Conservation (phyloP, 2,113 vertebrate species). For the Cebidichthys violaceus region DNA sequence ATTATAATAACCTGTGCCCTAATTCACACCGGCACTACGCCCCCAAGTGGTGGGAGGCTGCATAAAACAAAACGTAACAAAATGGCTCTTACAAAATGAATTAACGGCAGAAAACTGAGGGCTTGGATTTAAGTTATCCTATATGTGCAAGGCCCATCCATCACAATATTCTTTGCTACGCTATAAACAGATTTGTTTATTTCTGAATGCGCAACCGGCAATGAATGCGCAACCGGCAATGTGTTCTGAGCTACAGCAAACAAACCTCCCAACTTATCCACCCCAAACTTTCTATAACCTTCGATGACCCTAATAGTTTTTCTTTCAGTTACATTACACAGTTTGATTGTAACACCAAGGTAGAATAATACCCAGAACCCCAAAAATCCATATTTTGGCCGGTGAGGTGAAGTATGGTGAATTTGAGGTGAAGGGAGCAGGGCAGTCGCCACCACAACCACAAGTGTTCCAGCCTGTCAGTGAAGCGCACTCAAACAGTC, state of each 20-base stretch:
- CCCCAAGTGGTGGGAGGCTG: too few relatives aligned
- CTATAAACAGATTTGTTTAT: neutral
- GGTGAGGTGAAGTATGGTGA: neutral
- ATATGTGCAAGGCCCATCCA: neutral
- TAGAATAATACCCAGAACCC: neutral
- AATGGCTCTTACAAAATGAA: neutral
- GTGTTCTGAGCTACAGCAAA: neutral
- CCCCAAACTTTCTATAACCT: neutral
- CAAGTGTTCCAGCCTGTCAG: conserved; percentile 4
- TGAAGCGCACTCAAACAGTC: conserved; percentile 1
- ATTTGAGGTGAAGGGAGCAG: neutral
- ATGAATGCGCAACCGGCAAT: neutral
- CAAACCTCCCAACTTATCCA: neutral
- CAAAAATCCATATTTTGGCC: neutral
- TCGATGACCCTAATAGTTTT: neutral
- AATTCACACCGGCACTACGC: too few relatives aligned
- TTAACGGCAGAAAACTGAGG: neutral
- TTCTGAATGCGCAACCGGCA: neutral
- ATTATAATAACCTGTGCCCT: too few relatives aligned
- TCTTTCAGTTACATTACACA: neutral
- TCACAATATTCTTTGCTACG: too few relatives aligned
- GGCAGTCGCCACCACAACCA: neutral
- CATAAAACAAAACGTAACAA: too few relatives aligned
- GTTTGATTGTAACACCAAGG: neutral
- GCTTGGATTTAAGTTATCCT: neutral